phyloP scores from a whole-genome alignment of 2,113 vertebrate species.

The Mormyrus lacerda region DNA sequence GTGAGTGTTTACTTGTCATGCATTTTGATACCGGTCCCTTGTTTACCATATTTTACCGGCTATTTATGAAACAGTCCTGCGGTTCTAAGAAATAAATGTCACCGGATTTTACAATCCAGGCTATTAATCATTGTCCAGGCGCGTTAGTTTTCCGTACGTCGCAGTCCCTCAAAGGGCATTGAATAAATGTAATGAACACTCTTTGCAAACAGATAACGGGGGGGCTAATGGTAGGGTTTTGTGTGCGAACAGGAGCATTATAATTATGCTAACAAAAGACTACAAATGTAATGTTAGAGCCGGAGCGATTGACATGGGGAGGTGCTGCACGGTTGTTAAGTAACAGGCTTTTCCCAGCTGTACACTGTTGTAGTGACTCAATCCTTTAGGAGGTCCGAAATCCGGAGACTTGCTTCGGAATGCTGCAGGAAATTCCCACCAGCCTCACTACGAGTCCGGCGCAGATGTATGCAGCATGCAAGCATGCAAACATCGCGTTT shows the following conservation, averaged over 20 bases:
- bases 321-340: background rate
- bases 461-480: background rate
- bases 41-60: background rate
- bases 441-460: background rate
- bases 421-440: background rate
- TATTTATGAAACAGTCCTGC: background rate
- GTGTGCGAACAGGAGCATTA: background rate
- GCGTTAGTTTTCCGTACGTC: background rate
- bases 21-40: background rate
- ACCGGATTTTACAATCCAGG: background rate
- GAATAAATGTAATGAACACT: background rate
- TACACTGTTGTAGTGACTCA: background rate
- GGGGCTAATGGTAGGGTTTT: background rate
- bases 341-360: background rate
- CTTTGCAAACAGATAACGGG: background rate
- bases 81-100: background rate
- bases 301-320: conserved; percentile 15
- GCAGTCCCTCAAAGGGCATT: background rate
- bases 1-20: background rate
- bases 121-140: background rate
- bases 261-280: background rate
- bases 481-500: background rate
- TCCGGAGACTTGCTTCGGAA: background rate
- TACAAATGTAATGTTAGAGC: background rate
- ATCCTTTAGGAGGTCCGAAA: background rate